Evolutionary conservation across 64 coral and sea anemone genomes (phyloP).

Genomic region (Hydrozoanthus tunicans): DNA sequence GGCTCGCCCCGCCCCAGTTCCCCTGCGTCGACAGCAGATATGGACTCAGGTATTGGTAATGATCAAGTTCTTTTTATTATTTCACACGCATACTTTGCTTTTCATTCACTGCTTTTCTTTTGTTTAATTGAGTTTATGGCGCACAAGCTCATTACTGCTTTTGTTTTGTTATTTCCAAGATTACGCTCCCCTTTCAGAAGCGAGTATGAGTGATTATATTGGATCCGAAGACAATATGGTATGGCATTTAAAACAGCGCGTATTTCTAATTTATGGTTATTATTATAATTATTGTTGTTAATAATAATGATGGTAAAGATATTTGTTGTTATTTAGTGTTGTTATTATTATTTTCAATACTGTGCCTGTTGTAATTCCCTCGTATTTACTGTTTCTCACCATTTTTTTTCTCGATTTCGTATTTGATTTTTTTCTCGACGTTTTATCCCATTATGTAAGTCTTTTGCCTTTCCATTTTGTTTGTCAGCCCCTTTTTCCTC

Average conservation of each 20-base stretch:
- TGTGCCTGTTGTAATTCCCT: not conserved
- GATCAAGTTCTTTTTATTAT: slow-evolving; percentile 21
- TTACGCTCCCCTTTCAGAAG: slow-evolving; percentile 93
- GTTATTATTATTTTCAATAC: not conserved
- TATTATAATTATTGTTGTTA: not conserved
- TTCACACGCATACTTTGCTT: slow-evolving; percentile 1
- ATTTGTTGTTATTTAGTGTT: not conserved
- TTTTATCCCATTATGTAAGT: too few species aligned
- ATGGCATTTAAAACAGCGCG: slow-evolving; percentile 2
- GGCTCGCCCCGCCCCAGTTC: slow-evolving; percentile 87
- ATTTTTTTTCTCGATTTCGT: too few species aligned
- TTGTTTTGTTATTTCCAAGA: slow-evolving; percentile 47
- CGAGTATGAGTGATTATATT: slow-evolving; percentile 87
- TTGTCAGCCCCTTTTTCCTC: too few species aligned
- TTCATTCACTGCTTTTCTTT: slow-evolving; percentile 12
- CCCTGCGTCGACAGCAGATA: slow-evolving; percentile 75
- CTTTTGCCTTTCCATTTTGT: too few species aligned
- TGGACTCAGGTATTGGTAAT: slow-evolving; percentile 90
- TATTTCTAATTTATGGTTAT: not conserved
- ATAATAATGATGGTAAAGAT: not conserved
- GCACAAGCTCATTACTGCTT: not conserved
- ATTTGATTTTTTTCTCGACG: too few species aligned
- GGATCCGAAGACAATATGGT: slow-evolving; percentile 96
- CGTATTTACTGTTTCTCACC: too few species aligned
- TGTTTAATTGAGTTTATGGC: not conserved